These are phyloP conservation scores for Frieseomelitta varia DNA, from an alignment of 1,140 invertebrate species.

Conservation along the genomic window DNA sequence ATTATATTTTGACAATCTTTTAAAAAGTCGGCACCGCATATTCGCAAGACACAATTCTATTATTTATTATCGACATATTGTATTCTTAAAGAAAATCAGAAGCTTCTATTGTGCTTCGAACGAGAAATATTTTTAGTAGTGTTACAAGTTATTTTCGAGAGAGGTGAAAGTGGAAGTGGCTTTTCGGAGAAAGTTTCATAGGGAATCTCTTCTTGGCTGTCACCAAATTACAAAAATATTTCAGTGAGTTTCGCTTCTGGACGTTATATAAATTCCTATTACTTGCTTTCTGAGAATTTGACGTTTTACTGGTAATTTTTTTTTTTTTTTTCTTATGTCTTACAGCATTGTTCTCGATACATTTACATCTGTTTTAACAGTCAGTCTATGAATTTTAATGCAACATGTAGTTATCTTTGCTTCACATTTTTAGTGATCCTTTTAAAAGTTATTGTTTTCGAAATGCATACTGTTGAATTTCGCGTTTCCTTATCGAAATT, in stretches of 20 bases:
- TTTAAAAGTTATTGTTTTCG: neutral
- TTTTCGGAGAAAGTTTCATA: constrained; percentile 34
- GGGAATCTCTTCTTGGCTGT: constrained; percentile 28
- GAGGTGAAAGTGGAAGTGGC: constrained; percentile 49
- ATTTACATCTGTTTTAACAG: neutral
- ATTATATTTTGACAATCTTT: neutral
- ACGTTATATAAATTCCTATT: neutral
- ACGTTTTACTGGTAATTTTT: neutral
- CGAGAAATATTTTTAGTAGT: constrained; percentile 33
- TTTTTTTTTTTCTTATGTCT: neutral
- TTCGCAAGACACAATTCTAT: neutral
- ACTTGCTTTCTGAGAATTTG: neutral
- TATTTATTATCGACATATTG: neutral
- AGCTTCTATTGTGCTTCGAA: neutral
- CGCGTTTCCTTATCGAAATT: neutral
- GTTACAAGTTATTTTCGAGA: constrained; percentile 36
- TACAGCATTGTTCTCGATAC: neutral
- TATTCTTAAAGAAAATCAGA: too few species aligned
- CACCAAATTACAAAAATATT: constrained; percentile 8
- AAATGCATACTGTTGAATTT: neutral
- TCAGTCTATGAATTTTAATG: neutral
- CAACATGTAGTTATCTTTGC: neutral
- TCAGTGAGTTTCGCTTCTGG: neutral
- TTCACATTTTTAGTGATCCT: neutral
- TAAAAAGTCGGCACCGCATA: neutral